Conservation (phyloP, 2,888 invertebrate genomes). For the Melanostoma scalare region DNA sequence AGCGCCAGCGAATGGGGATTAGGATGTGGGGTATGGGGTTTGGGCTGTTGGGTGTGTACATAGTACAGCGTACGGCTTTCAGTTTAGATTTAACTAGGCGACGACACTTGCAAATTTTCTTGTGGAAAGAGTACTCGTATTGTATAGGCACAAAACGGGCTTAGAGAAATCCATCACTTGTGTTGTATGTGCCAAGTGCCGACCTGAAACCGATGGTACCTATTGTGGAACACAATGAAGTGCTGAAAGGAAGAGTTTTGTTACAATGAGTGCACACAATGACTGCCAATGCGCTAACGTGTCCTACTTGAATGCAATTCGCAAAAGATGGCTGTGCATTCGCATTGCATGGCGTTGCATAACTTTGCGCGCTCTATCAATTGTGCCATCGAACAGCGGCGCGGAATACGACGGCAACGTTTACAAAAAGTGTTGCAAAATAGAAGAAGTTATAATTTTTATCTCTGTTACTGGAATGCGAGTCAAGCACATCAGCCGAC, state of each 20-base stretch:
- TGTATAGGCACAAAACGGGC: neutral
- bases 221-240: constrained; percentile 23
- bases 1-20: neutral
- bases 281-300: constrained; percentile 59
- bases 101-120: constrained; percentile 41
- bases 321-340: constrained; percentile 53
- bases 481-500: constrained; percentile 50
- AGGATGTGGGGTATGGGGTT: neutral
- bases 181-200: neutral
- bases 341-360: constrained; percentile 28
- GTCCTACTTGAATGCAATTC: constrained; percentile 55
- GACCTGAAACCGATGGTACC: constrained; percentile 47
- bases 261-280: constrained; percentile 47
- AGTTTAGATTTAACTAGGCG: constrained; percentile 46
- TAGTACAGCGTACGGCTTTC: constrained; percentile 4
- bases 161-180: constrained; percentile 40
- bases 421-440: constrained; percentile 18
- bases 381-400: constrained; percentile 43
- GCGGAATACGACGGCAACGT: constrained; percentile 3
- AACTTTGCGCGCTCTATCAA: constrained; percentile 33
- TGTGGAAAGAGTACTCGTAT: constrained; percentile 22
- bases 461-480: constrained; percentile 46
- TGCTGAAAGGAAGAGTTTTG: constrained; percentile 48
- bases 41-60: neutral
- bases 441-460: constrained; percentile 22